A percentile compares a stretch with the other conserved stretches of the same genome.
These are phyloP conservation scores for Autographa pulchrina DNA, from an alignment of 2,888 invertebrate genomes.

Conservation along the genomic window DNA sequence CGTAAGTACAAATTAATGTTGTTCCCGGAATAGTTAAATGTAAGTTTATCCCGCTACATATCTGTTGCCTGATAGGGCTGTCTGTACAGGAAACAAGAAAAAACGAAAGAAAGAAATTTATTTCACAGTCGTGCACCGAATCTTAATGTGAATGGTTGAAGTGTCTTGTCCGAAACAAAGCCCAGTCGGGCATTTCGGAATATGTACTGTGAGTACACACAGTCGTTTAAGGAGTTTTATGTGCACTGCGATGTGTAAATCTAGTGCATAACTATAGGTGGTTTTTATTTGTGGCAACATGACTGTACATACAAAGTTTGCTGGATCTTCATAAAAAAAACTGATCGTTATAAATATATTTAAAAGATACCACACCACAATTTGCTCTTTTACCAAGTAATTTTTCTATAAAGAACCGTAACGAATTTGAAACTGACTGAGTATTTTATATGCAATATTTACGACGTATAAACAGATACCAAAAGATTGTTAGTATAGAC, in stretches of 20 bases:
- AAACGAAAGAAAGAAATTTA: conserved; percentile 56
- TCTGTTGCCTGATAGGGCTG: conserved; percentile 35
- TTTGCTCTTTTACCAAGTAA: too few relatives aligned
- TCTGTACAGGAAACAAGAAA: conserved; percentile 54
- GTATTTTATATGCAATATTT: too few relatives aligned
- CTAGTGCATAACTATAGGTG: conserved; percentile 5
- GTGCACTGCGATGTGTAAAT: not conserved
- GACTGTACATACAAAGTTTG: not conserved
- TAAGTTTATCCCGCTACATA: conserved; percentile 54
- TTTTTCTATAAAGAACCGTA: too few relatives aligned
- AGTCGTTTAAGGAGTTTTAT: not conserved
- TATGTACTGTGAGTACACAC: not conserved
- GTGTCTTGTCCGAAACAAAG: conserved; percentile 46
- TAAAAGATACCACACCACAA: too few relatives aligned
- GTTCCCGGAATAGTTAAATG: conserved; percentile 36
- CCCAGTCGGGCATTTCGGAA: conserved; percentile 5
- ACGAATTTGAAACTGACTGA: too few relatives aligned
- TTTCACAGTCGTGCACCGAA: conserved; percentile 55
- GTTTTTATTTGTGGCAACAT: conserved; percentile 1
- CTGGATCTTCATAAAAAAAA: too few relatives aligned
- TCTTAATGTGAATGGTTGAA: conserved; percentile 38
- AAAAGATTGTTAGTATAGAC: conserved; percentile 61
- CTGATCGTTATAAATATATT: too few relatives aligned
- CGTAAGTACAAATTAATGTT: not conserved
- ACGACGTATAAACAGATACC: conserved; percentile 8